Conservation (phyloP, 2,888 invertebrate genomes). For the Pristionchus entomophagus region DNA sequence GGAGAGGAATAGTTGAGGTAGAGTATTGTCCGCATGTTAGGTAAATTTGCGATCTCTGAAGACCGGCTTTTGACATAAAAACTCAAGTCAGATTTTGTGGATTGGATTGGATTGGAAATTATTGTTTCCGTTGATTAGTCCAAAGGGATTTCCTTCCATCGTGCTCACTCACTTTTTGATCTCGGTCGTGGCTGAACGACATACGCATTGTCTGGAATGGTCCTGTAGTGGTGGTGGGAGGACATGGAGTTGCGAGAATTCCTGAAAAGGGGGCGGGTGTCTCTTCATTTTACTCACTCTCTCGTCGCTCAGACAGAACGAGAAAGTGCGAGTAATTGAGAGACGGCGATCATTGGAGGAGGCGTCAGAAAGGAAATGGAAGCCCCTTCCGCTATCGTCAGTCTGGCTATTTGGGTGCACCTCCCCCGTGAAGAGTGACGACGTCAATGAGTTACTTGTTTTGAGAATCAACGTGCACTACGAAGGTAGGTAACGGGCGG, state of each 20-base stretch:
- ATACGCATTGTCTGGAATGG: conserved; percentile 50
- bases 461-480: background rate
- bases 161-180: conserved; percentile 50
- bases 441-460: background rate
- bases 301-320: too few species aligned
- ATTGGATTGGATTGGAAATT: too few species aligned
- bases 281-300: too few species aligned
- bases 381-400: too few species aligned
- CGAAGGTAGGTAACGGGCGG: too few species aligned
- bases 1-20: background rate
- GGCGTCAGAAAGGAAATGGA: background rate
- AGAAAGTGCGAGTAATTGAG: too few species aligned
- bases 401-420: too few species aligned
- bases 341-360: too few species aligned
- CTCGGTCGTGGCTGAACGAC: conserved; percentile 57
- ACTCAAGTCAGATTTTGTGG: too few species aligned
- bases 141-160: background rate
- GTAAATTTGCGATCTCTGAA: background rate
- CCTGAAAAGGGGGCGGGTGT: background rate
- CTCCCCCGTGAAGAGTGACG: too few species aligned
- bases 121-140: too few species aligned
- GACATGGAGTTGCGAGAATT: conserved; percentile 16
- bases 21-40: background rate
- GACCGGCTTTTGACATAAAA: too few species aligned
- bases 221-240: background rate